phyloP scores from a whole-genome alignment of 2,113 vertebrate species.

The Percopsis transmontana region DNA sequence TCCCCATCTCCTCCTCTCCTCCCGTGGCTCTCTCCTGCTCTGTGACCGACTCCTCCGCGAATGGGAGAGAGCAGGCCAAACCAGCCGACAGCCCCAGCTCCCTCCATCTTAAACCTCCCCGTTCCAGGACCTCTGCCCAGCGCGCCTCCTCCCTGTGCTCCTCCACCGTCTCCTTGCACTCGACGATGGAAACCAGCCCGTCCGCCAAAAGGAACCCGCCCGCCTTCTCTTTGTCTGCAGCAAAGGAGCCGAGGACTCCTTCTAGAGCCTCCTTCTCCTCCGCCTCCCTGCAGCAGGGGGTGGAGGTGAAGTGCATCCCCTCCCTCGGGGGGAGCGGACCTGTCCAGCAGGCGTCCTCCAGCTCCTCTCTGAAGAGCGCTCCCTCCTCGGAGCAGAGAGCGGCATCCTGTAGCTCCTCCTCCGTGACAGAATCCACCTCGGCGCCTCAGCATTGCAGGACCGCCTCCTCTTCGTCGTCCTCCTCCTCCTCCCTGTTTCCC shows the following conservation, averaged over 20 bases:
- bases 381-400: conserved; percentile 32
- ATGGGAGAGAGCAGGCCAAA: too few species aligned
- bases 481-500: conserved; percentile 74
- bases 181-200: conserved; percentile 83
- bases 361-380: conserved; percentile 56
- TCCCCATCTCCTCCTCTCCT: conserved; percentile 21
- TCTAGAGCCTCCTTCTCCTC: conserved; percentile 50
- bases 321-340: conserved; percentile 30
- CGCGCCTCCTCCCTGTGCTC: conserved; percentile 88
- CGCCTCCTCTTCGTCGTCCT: conserved; percentile 73
- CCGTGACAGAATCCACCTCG: conserved; percentile 36
- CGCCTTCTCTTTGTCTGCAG: conserved; percentile 43
- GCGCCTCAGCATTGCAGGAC: conserved; percentile 39
- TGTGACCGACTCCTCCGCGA: too few species aligned
- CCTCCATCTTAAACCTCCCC: conserved; percentile 44
- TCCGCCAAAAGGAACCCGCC: conserved; percentile 67
- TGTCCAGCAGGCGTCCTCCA: conserved; percentile 40
- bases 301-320: conserved; percentile 20
- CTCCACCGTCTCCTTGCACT: conserved; percentile 88
- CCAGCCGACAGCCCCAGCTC: too few species aligned
- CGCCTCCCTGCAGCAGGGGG: conserved; percentile 21
- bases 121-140: conserved; percentile 73
- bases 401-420: background rate
- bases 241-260: conserved; percentile 47
- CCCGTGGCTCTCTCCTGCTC: conserved; percentile 44